Base-by-base conservation (phyloP, 2,113 vertebrate genomes). In the Phrynosoma platyrhinos region DNA sequence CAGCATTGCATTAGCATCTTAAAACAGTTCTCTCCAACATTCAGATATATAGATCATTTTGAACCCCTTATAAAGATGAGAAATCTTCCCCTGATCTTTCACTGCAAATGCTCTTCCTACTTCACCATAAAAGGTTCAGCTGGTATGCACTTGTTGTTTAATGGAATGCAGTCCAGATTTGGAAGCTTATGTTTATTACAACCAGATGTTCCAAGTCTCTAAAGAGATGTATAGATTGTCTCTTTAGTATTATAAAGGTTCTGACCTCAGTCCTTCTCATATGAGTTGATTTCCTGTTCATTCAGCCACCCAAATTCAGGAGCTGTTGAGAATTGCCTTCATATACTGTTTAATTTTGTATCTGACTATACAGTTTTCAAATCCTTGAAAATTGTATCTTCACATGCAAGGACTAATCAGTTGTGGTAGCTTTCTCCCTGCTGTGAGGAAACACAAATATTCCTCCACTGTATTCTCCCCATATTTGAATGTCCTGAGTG, bases 191-290 rank as follows among this genome's bases (percentile, higher is more conserved):
- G 30, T 40, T 64, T 82, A 82, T 81, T 81, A n/a, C 55, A 82
- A 66, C 79, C 86, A 87, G 86, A 75, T 82, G 79, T 64, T 87
- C 55, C 30, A 36, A 75, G 9, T 58, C 55, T 82, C 71, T 36
- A 23, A 82, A 82, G 86, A 82, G 13, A 30, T 47, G 20, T 32
- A 47, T 76, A 64, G 47, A 82, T 76, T 82, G 42, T 53, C 79
- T 82, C 71, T 52, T 66, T 40, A 27, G 36, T 64, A 81, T 72
- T 62, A 62, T 72, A 58, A 72, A 87, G 53, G 69, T 82, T 82
- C 79, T 87, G 86, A 87, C 72, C 72, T 77, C 74, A 30, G 3
- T 27, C 14, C 71, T 87, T 36, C 71, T 76, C 79, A 47, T 23
- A n/a, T 82, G 16, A 72, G 36, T 18, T 81, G 55, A 8, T 20